phyloP scores from a whole-genome alignment of 2,797 vertebrate species.

The Dermochelys coriacea region DNA sequence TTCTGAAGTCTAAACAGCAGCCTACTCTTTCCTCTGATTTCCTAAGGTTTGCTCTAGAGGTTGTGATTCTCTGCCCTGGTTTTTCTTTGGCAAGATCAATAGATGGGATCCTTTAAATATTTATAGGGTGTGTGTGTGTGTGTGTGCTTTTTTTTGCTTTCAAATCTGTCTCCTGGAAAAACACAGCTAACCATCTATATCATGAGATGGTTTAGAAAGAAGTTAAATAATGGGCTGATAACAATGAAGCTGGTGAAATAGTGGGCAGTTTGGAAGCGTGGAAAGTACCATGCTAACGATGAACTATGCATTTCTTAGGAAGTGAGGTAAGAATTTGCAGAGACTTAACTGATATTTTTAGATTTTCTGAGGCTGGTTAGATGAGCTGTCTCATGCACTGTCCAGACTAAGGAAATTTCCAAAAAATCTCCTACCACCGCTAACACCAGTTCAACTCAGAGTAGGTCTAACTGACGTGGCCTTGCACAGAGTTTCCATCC shows the following conservation, averaged over 20 bases:
- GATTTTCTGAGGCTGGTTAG: neutral
- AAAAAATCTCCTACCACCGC: neutral
- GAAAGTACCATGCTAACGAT: constrained; percentile 21
- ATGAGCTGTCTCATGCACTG: neutral
- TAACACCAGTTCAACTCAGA: neutral
- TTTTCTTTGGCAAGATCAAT: neutral
- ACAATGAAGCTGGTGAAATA: neutral
- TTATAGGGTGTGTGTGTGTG: neutral
- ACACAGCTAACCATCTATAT: neutral
- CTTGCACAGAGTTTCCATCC: neutral
- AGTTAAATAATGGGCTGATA: constrained; percentile 32
- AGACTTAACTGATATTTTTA: constrained; percentile 15
- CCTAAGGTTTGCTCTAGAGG: neutral
- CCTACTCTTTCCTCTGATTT: constrained; percentile 21
- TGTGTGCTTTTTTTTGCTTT: neutral
- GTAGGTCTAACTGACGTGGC: rapidly evolving
- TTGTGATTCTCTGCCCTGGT: neutral
- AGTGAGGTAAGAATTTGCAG: neutral
- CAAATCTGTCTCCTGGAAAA: constrained; percentile 1
- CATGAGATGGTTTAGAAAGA: constrained; percentile 51
- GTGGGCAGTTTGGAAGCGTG: neutral
- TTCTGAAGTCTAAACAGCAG: constrained; percentile 9
- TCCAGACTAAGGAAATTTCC: neutral
- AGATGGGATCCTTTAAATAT: constrained; percentile 47
- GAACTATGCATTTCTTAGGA: neutral